Percentiles rank a stretch among this genome's conserved stretches.
phyloP scores from a whole-genome alignment of 2,888 invertebrate genomes.

The Conus canariensis region DNA sequence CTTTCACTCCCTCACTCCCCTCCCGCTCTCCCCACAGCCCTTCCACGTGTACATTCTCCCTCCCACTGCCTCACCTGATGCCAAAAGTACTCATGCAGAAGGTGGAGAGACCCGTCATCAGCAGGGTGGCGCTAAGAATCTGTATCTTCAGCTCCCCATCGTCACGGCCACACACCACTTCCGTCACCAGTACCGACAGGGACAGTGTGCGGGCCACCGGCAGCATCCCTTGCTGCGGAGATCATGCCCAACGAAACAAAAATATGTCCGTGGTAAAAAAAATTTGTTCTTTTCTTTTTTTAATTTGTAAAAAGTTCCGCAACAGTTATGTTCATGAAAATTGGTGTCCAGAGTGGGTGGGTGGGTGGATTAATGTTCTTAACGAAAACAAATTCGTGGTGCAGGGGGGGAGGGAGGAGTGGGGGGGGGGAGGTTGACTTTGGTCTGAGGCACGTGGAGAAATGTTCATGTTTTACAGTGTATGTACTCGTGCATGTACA shows the following conservation, averaged over 20 bases:
- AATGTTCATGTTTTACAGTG: no score
- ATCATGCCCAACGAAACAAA: neutral
- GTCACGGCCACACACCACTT: conserved; percentile 61
- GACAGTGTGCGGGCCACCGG: conserved; percentile 59
- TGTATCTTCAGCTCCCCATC: conserved; percentile 60
- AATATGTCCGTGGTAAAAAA: no score
- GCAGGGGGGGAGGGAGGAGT: no score
- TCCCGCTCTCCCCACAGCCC: neutral
- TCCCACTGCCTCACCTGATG: conserved; percentile 50
- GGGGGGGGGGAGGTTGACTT: no score
- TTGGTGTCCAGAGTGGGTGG: neutral
- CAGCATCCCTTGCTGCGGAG: conserved; percentile 62
- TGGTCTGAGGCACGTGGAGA: no score
- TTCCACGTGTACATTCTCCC: neutral
- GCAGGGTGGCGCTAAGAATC: conserved; percentile 63
- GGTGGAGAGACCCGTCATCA: conserved; percentile 64
- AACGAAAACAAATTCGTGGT: no score
- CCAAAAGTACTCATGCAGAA: conserved; percentile 64
- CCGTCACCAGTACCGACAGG: conserved; percentile 60
- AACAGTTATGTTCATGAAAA: neutral
- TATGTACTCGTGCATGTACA: no score
- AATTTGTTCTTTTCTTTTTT: no score
- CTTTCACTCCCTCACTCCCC: neutral
- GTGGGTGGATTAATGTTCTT: no score
- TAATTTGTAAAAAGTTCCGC: neutral